A percentile compares a stretch with the other conserved stretches of the same genome.
These are phyloP conservation scores for Oreochromis grahami DNA, from an alignment of 2,797 vertebrate genomes.

Conservation along the genomic window DNA sequence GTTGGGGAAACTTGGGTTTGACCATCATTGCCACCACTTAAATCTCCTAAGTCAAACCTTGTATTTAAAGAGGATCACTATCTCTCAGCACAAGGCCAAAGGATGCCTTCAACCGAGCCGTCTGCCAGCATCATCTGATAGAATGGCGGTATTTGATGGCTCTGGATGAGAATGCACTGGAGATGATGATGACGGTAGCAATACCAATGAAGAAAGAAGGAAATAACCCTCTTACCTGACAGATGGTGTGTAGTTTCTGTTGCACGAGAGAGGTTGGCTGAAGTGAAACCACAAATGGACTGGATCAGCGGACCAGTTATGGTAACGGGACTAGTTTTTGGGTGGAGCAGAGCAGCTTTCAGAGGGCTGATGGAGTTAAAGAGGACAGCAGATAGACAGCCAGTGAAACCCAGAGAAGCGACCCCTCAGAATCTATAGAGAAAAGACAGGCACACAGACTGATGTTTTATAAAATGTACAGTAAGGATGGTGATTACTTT, in stretches of 20 bases:
- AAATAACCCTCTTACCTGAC: slow-evolving; percentile 74
- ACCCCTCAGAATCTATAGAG: slow-evolving; percentile 73
- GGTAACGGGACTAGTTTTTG: slow-evolving; percentile 69
- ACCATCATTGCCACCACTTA: background rate
- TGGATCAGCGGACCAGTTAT: slow-evolving; percentile 78
- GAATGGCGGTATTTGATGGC: background rate
- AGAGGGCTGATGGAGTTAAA: slow-evolving; percentile 88
- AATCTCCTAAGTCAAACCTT: background rate
- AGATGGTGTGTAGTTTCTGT: slow-evolving; percentile 84
- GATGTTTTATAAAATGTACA: background rate
- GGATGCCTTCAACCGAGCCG: background rate
- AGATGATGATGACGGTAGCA: background rate
- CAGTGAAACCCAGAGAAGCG: slow-evolving; percentile 82
- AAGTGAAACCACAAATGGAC: slow-evolving; percentile 80
- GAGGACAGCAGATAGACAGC: slow-evolving; percentile 89
- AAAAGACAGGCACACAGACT: background rate
- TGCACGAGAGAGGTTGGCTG: slow-evolving; percentile 69
- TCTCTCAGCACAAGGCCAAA: background rate
- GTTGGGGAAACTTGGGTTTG: background rate
- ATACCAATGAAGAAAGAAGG: background rate
- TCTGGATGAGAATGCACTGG: background rate
- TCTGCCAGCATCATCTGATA: background rate
- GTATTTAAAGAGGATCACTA: background rate
- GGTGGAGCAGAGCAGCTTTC: slow-evolving; percentile 83
- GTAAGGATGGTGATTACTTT: background rate